A percentile compares a stretch with the other conserved stretches of the same genome.
phyloP scores from a whole-genome alignment of 2,888 invertebrate species.

The Diloba caeruleocephala region DNA sequence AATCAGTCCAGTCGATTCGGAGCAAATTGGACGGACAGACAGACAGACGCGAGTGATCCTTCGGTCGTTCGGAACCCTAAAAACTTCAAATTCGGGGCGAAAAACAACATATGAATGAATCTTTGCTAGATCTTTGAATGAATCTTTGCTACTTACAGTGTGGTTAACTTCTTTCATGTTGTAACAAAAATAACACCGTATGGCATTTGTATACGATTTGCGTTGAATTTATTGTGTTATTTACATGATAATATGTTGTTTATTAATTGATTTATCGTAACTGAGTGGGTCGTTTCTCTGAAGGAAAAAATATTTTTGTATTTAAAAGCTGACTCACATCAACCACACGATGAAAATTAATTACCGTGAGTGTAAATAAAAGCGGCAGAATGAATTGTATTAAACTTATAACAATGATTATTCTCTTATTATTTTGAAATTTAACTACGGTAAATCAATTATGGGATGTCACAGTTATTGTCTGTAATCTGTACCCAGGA shows the following conservation, averaged over 20 bases:
- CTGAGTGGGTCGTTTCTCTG: conserved; percentile 1
- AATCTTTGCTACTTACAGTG: neutral
- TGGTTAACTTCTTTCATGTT: conserved; percentile 14
- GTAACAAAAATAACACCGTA: conserved; percentile 11
- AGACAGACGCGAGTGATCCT: too few species aligned
- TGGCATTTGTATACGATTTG: conserved; percentile 10
- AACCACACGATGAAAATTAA: conserved; percentile 6
- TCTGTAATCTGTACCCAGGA: too few species aligned
- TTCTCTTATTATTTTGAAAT: conserved; percentile 9
- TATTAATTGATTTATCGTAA: conserved; percentile 13
- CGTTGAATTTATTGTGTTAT: conserved; percentile 9
- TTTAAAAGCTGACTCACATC: conserved; percentile 5
- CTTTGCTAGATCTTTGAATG: conserved; percentile 4
- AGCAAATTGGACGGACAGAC: too few species aligned
- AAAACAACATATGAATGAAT: neutral
- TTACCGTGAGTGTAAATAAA: conserved; percentile 16
- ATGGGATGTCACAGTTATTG: too few species aligned
- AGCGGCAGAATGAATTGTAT: conserved; percentile 1
- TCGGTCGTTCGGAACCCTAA: too few species aligned
- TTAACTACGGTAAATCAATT: neutral
- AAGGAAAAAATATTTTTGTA: neutral
- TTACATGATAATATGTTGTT: conserved; percentile 3
- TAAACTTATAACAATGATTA: neutral
- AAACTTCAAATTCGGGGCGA: neutral
- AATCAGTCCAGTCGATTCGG: too few species aligned